phyloP scores from a whole-genome alignment of 2,888 invertebrate species.

The Salticus scenicus region DNA sequence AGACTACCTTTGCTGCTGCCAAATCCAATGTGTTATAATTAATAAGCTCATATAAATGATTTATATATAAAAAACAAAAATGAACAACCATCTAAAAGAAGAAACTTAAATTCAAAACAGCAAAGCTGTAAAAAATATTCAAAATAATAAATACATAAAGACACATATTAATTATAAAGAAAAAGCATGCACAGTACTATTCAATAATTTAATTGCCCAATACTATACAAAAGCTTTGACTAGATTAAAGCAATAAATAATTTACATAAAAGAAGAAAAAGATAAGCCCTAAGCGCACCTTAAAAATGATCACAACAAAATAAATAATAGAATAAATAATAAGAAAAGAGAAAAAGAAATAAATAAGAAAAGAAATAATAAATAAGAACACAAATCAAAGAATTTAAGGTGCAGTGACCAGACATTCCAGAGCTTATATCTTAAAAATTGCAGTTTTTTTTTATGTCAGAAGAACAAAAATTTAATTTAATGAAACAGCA shows the following conservation, averaged over 20 bases:
- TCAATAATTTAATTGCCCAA: background rate
- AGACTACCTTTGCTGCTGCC: too few species aligned
- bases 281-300: background rate
- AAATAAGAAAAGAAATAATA: too few species aligned
- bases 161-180: background rate
- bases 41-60: background rate
- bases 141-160: background rate
- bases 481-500: too few species aligned
- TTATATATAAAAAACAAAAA: background rate
- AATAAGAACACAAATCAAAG: too few species aligned
- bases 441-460: too few species aligned
- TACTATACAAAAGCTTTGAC: conserved; percentile 36
- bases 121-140: background rate
- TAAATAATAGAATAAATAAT: too few species aligned
- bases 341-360: background rate
- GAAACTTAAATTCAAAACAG: background rate
- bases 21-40: background rate
- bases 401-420: too few species aligned
- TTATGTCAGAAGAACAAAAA: too few species aligned
- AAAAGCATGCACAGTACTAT: background rate
- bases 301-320: too few species aligned
- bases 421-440: too few species aligned
- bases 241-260: conserved; percentile 60
- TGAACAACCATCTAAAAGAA: background rate
- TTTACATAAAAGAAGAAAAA: conserved; percentile 8